Evolutionary conservation across 2,113 vertebrate genomes (phyloP), one percentile per base, ranked within the genome.

Genomic region (Solea solea): DNA sequence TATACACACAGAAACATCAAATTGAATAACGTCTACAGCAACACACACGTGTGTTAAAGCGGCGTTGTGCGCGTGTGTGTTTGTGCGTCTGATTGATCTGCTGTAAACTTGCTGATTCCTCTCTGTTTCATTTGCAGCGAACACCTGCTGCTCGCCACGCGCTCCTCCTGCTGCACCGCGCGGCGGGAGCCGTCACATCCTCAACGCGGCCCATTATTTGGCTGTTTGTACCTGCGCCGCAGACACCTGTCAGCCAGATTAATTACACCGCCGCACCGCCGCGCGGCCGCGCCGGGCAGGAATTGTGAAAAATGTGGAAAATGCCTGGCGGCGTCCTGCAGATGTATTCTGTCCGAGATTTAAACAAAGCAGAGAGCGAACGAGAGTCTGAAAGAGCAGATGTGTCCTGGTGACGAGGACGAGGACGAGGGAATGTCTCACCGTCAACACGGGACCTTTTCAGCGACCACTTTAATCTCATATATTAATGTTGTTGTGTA

Each of bases 241-340:
- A 74, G 86, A 88, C 86, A 86, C 81, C 82, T 86, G 88, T 84
- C 85, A 85, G 69, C 62, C 53, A 86, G 83, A 90, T 90, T 85
- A 82, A 90, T 90, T 89, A 82, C 85, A 75, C 80, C 25, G 53
- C 64, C n/a, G 13, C 28, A 15, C 21, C 21, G 21, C 21, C 21
- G 21, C 21, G 21, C 21, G 21, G 21, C 21, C 21, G 21, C 21
- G 21, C 21, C 14, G 45, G 61, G 74, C 76, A 77, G 54, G 60
- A 74, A 66, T 52, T 61, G 50, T 25, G 21, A 75, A 27, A 70
- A 57, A 80, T 28, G 46, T 46, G 51, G 60, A 54, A 78, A 84
- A 74, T 53, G 61, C 54, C 68, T 56, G 70, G 48, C 44, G 50
- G 76, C 44, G n/a, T 76, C 69, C 83, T 34, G 78, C 65, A 57